Evolutionary conservation across 1,140 invertebrate species (phyloP), one percentile per base, ranked within the genome.

Genomic region (Zaprionus ornatus): DNA sequence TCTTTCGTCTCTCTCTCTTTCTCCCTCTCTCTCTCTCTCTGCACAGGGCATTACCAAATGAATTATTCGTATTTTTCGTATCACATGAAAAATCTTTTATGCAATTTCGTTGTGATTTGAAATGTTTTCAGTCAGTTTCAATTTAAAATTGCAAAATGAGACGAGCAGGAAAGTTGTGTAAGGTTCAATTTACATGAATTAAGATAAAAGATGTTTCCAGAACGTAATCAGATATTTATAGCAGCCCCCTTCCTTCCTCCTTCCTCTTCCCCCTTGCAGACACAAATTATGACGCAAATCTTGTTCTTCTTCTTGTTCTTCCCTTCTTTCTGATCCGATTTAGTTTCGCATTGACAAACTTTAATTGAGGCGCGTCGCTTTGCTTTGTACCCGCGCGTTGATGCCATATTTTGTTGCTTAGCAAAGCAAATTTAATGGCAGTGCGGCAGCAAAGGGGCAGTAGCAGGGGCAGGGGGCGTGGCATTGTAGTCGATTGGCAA

Each of bases 351-450:
- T 50, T 50, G 45, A 50, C 23, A 50, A 50, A 50, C 45, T 50
- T 50, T 50, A 50, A 50, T 50, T 50, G 45, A 50, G 45, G 45
- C 45, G 19, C 21, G 61, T 57, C 50, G 40, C 37, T 50, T n/a
- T n/a, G 15, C 29, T 57, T 50, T 72, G 35, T 35, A n/a, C n/a
- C n/a, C 48, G 35, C 5, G 35, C 54, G 59, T 61, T 48, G 68
- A 37, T 54, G 32, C 70, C 45, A 21, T 64, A 45, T 55, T 54
- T 37, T 29, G 64, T 61, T 68, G 71, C 66, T 62, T 61, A 68
- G 65, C 72, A 61, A 74, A 68, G 65, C 65, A 69, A 69, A 69
- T 54, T 61, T 54, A 55, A 61, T 61, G 42, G 17, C 9, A 35
- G 15, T 15, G 37, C 4, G 15, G 25, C 21, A 17, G 63, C 42